These are phyloP conservation scores for Tubulanus polymorphus DNA, from an alignment of 2,888 invertebrate genomes.

Conservation along the genomic window DNA sequence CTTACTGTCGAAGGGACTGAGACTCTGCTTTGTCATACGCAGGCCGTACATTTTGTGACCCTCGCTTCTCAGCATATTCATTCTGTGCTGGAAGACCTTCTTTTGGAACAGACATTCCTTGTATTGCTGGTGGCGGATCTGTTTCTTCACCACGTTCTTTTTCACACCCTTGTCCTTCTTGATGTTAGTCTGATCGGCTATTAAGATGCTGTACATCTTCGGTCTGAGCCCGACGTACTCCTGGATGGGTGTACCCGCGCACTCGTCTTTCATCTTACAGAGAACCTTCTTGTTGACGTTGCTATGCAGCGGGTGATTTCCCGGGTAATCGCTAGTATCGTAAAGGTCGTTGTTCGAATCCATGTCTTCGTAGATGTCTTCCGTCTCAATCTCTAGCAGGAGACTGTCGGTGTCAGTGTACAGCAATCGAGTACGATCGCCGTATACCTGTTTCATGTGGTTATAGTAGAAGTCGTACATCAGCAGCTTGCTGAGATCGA, in stretches of 20 bases:
- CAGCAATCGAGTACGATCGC: constrained; percentile 21
- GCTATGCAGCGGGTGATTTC: constrained; percentile 23
- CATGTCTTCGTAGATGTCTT: constrained; percentile 45
- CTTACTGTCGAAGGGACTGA: constrained; percentile 23
- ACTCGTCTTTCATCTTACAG: constrained; percentile 42
- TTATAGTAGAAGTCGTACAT: constrained; percentile 51
- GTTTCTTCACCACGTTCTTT: constrained; percentile 9
- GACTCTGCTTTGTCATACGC: constrained; percentile 21
- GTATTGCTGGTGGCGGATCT: constrained; percentile 15
- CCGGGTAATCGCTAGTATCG: constrained; percentile 32
- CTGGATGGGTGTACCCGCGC: constrained; percentile 25
- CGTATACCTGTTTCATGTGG: constrained; percentile 34
- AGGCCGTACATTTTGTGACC: constrained; percentile 20
- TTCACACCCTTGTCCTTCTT: constrained; percentile 14
- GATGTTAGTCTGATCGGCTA: background rate
- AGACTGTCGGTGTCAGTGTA: constrained; percentile 41
- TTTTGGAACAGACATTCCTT: constrained; percentile 20
- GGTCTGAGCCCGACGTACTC: constrained; percentile 31
- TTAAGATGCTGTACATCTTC: constrained; percentile 7
- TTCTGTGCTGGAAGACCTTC: constrained; percentile 18
- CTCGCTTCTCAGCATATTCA: constrained; percentile 19
- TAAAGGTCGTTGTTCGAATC: constrained; percentile 17
- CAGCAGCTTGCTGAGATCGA: constrained; percentile 50
- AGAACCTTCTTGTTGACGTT: constrained; percentile 32
- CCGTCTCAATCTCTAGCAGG: constrained; percentile 31